phyloP scores from a whole-genome alignment of 2,888 invertebrate species.

The Aphidius colemani region DNA sequence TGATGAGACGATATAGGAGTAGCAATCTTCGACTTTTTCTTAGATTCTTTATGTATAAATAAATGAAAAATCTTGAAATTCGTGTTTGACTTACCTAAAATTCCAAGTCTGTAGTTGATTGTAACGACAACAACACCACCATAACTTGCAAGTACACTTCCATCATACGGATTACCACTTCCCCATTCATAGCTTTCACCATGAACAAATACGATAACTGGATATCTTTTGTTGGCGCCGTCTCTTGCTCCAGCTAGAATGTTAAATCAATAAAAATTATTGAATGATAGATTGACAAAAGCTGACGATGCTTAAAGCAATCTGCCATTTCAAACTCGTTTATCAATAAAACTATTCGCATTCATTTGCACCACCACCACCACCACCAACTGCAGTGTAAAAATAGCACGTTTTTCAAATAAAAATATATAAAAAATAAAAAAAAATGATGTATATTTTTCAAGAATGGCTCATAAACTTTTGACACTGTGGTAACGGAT shows the following conservation, averaged over 20 bases:
- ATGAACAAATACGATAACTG: constrained; percentile 93
- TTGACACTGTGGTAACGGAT: constrained; percentile 41
- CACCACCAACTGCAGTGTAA: no score
- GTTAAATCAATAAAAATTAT: constrained; percentile 42
- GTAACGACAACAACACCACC: constrained; percentile 88
- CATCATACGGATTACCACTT: constrained; percentile 97
- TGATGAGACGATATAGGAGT: no score
- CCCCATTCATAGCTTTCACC: constrained; percentile 98
- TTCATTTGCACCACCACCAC: no score
- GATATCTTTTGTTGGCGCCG: constrained; percentile 67
- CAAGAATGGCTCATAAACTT: constrained; percentile 40
- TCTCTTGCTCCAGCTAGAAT: constrained; percentile 42
- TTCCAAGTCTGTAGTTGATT: constrained; percentile 81
- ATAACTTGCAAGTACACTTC: constrained; percentile 91
- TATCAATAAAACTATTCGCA: no score
- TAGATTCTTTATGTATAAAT: background rate
- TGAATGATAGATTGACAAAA: constrained; percentile 43
- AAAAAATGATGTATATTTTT: constrained; percentile 36
- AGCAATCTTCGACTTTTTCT: background rate
- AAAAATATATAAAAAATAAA: no score
- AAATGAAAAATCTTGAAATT: background rate
- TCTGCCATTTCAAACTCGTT: background rate
- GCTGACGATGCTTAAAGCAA: constrained; percentile 15
- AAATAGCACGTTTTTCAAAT: no score
- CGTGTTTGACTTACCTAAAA: constrained; percentile 69